phyloP scores from a whole-genome alignment of 2,888 invertebrate genomes.

The Hydroisotoma schaefferi region DNA sequence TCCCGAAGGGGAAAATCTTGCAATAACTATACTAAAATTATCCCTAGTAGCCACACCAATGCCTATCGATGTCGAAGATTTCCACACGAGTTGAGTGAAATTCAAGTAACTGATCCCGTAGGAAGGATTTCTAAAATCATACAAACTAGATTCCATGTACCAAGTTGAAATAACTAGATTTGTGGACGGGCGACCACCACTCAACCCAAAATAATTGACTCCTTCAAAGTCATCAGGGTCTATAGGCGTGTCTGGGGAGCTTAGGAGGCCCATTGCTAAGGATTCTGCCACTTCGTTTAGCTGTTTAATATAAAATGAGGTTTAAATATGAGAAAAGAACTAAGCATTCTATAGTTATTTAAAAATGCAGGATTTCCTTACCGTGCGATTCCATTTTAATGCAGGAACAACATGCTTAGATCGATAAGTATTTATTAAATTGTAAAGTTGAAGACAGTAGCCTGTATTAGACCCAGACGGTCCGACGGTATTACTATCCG shows the following conservation, averaged over 20 bases:
- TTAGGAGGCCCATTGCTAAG: conserved; percentile 18
- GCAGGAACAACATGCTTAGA: conserved; percentile 29
- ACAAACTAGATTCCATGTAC: conserved; percentile 27
- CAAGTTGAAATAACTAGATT: conserved; percentile 19
- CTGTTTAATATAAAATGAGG: conserved; percentile 11
- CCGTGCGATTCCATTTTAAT: conserved; percentile 32
- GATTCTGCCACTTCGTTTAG: conserved; percentile 23
- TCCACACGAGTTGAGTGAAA: conserved; percentile 35
- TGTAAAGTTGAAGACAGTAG: conserved; percentile 30
- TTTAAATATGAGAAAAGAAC: neutral
- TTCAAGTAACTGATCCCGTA: conserved; percentile 16
- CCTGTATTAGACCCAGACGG: conserved; percentile 6
- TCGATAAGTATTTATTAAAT: conserved; percentile 25
- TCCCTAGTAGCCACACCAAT: conserved; percentile 20
- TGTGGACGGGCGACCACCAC: conserved; percentile 12
- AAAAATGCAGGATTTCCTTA: conserved; percentile 12
- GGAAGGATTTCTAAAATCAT: conserved; percentile 23
- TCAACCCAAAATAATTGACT: conserved; percentile 17
- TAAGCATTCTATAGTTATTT: too few relatives aligned
- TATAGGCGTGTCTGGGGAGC: conserved; percentile 9
- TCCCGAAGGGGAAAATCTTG: conserved; percentile 29
- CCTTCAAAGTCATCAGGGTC: conserved; percentile 29
- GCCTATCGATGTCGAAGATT: conserved; percentile 20
- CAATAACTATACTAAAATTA: conserved; percentile 20
- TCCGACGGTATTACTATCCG: too few relatives aligned